Evolutionary conservation across 2,888 invertebrate species (phyloP).

Genomic region (Nudaria mundana): DNA sequence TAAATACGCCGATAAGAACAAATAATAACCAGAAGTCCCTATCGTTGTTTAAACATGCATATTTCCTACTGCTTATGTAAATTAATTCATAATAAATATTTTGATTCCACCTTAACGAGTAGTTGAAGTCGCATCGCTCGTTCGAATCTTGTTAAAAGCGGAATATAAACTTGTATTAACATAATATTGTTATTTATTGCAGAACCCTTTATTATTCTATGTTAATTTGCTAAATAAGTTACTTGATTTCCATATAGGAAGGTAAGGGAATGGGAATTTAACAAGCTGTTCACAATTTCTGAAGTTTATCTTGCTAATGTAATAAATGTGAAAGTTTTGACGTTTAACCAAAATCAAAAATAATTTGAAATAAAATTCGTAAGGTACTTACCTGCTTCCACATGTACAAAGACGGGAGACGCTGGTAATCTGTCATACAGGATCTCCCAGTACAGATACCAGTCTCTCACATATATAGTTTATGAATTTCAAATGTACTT

Average conservation of each 20-base stretch:
- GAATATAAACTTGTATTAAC: conserved; percentile 64
- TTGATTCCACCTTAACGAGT: conserved; percentile 73
- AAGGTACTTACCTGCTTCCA: too few species aligned
- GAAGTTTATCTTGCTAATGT: not conserved
- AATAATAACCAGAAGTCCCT: conserved; percentile 20
- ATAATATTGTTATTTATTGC: conserved; percentile 72
- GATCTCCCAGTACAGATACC: too few species aligned
- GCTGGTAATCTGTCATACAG: too few species aligned
- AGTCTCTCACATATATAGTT: too few species aligned
- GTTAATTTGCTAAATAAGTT: conserved; percentile 34
- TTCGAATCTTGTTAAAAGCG: conserved; percentile 65
- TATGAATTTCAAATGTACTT: too few species aligned
- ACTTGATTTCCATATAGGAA: conserved; percentile 28
- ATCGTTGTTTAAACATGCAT: conserved; percentile 50
- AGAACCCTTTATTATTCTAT: conserved; percentile 49
- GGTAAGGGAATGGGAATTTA: conserved; percentile 5
- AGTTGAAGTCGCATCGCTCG: conserved; percentile 59
- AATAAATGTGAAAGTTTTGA: not conserved
- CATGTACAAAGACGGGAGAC: too few species aligned
- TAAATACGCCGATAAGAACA: conserved; percentile 26
- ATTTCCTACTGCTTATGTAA: conserved; percentile 69
- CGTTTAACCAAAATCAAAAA: too few species aligned
- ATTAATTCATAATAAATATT: conserved; percentile 77
- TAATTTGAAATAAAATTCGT: too few species aligned
- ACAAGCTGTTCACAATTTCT: conserved; percentile 6